phyloP scores from a whole-genome alignment of 23 tunicate species.

The Ascidia mentula region DNA sequence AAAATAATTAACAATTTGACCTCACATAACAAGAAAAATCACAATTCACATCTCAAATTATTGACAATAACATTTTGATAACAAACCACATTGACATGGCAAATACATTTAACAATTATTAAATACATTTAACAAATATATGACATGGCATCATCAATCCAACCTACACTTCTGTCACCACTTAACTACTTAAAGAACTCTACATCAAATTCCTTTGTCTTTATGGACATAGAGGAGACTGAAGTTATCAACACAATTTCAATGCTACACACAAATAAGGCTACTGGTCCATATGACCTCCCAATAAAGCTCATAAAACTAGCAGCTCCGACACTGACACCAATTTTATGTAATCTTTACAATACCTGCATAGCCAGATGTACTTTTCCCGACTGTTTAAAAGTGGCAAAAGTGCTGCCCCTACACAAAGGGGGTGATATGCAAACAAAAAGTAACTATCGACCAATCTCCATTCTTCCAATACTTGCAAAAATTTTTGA shows the following conservation, averaged over 20 bases:
- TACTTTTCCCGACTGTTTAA: neutral
- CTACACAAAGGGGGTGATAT: neutral
- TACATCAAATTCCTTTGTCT: neutral
- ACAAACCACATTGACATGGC: neutral
- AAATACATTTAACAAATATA: neutral
- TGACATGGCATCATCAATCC: neutral
- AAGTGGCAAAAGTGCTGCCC: neutral
- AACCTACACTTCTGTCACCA: neutral
- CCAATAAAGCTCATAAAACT: neutral
- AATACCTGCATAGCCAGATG: neutral
- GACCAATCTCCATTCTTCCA: neutral
- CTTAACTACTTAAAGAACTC: neutral
- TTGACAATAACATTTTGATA: neutral
- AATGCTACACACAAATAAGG: neutral
- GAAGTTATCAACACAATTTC: neutral
- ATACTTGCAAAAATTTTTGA: conserved; percentile 6
- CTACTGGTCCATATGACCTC: neutral
- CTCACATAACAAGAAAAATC: neutral
- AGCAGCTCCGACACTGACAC: neutral
- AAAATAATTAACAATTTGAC: too few relatives aligned
- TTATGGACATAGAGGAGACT: neutral
- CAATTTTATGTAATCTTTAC: neutral
- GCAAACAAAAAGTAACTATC: neutral
- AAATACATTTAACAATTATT: neutral
- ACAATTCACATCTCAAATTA: neutral